Evolutionary conservation across 2,888 invertebrate species (phyloP).

Genomic region (Rotaria sp.): DNA sequence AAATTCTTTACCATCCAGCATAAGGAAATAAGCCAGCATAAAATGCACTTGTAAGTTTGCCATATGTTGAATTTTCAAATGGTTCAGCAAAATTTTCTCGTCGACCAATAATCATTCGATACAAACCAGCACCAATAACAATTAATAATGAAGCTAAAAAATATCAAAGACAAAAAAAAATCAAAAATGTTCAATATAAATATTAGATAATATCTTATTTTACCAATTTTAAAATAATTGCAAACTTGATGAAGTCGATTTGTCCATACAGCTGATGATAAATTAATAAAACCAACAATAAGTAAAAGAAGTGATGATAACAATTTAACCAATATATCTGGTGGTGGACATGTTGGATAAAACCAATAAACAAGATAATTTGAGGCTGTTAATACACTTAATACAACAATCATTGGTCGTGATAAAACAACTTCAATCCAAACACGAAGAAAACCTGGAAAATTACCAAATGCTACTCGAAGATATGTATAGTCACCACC

Average conservation of each 20-base stretch:
- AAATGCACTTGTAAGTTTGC: conserved; percentile 47
- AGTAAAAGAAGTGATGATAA: conserved; percentile 29
- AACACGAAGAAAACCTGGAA: conserved; percentile 82
- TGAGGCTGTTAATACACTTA: conserved; percentile 51
- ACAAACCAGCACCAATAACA: conserved; percentile 80
- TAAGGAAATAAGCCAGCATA: conserved; percentile 55
- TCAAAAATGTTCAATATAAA: not conserved
- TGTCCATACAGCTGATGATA: not conserved
- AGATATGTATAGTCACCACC: conserved; percentile 95
- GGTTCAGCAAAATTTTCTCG: conserved; percentile 36
- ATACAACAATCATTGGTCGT: conserved; percentile 50
- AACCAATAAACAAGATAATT: conserved; percentile 50
- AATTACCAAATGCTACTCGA: conserved; percentile 73
- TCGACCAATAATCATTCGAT: conserved; percentile 60
- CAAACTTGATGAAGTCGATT: conserved; percentile 20
- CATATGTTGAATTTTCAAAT: conserved; percentile 35
- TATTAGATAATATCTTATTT: not conserved
- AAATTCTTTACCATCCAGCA: conserved; percentile 57
- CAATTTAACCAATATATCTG: conserved; percentile 41
- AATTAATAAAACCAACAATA: conserved; percentile 21
- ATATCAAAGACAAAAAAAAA: not conserved
- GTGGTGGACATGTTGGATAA: conserved; percentile 49
- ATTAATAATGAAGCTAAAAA: conserved; percentile 52
- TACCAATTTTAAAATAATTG: conserved; percentile 29
- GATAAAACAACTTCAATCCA: conserved; percentile 62